phyloP scores from a whole-genome alignment of 2,888 invertebrate genomes.

The Hipparchia sbordonii region DNA sequence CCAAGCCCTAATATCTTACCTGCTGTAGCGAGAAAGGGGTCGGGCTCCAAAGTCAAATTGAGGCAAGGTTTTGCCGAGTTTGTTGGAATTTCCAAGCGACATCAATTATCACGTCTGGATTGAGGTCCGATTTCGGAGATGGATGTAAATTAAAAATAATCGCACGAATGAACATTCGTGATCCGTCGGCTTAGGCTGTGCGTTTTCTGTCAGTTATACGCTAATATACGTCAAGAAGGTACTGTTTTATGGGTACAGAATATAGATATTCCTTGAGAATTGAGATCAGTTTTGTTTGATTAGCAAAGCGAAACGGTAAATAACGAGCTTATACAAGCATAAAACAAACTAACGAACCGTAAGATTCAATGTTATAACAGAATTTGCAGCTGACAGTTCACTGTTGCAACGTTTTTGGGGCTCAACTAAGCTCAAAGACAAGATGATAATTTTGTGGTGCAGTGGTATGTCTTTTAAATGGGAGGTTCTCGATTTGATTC shows the following conservation, averaged over 20 bases:
- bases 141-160: constrained; percentile 1
- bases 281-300: constrained; percentile 1
- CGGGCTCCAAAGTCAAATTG: not conserved
- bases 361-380: constrained; percentile 11
- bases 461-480: too few species aligned
- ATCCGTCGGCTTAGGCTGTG: not conserved
- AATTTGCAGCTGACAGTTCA: constrained; percentile 17
- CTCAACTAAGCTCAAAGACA: not conserved
- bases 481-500: too few species aligned
- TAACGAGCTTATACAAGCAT: constrained; percentile 9
- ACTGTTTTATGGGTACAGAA: too few species aligned
- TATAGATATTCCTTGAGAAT: not conserved
- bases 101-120: constrained; percentile 14
- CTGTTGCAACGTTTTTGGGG: not conserved
- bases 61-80: not conserved
- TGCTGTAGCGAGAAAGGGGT: constrained; percentile 1
- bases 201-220: too few species aligned
- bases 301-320: constrained; percentile 3
- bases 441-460: too few species aligned
- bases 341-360: constrained; percentile 7
- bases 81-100: constrained; percentile 10
- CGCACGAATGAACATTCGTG: not conserved
- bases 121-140: constrained; percentile 17
- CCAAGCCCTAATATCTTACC: not conserved
- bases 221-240: too few species aligned